Base-by-base conservation (phyloP, 2,797 vertebrate genomes). In the Chloroceryle amazona region DNA sequence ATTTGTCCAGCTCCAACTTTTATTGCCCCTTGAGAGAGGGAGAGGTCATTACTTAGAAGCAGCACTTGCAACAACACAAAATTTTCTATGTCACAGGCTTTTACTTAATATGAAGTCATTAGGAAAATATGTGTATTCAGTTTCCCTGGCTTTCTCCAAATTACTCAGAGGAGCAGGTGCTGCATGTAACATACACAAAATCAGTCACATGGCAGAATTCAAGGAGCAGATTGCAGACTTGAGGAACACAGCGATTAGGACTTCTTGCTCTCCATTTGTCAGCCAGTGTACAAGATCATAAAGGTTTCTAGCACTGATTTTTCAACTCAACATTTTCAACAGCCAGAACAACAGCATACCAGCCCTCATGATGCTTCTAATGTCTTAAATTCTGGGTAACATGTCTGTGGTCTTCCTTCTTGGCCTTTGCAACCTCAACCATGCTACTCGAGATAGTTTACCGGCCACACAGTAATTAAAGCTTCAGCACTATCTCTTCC, bases 31-130 rank as follows among this genome's bases (percentile, higher is more conserved):
- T 19, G 90, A 92, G 92, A 71, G 26, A 91, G 96, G 95, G 96
- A 97, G 96, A 94, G 96, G 90, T 79, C 93, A 66, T 96, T 97
- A 89, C 65, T 97, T 91, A 95, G 93, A 93, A 96, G 81, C 91
- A 89, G 41, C 4, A 7, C 79, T 96, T 75, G 87, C 70, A 82
- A 86, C 62, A 94, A 55, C 87, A 67, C 73, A 41, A 83, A 96
- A 73, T 94, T 95, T 86, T 95, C 74, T 39, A 37, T 93, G 82
- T 84, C 57, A 68, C 35, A 78, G 46, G 67, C 52, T 96, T 96
- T 91, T 81, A 89, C 63, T 89, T 93, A 58, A 71, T 37, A 78
- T 97, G 96, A 97, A 96, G 74, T 97, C 95, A 98, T 11, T 17
- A 94, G 80, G 91, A 96, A 97, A 96, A 95, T 96, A 97, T 96